phyloP scores from a whole-genome alignment of 2,113 vertebrate genomes.

The Syngnathus floridae region DNA sequence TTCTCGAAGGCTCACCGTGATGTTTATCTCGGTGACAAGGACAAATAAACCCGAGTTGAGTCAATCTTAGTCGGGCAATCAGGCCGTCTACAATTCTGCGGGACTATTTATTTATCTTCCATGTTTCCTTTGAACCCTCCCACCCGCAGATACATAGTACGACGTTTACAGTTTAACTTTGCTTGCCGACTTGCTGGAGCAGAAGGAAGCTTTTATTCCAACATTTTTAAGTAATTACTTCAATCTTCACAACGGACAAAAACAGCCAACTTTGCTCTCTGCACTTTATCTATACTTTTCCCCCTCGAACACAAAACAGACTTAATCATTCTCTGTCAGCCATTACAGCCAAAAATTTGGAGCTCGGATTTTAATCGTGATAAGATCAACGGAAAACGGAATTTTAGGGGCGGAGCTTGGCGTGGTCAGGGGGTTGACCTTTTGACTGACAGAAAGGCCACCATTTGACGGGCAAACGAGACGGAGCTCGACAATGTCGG shows the following conservation, averaged over 20 bases:
- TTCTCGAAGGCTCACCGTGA: conserved; percentile 45
- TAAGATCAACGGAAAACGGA: conserved; percentile 64
- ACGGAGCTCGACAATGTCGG: conserved; percentile 28
- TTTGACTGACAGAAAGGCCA: conserved; percentile 42
- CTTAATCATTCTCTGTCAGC: conserved; percentile 60
- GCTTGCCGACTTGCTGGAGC: conserved; percentile 16
- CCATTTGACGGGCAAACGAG: conserved; percentile 38
- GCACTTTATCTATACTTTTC: conserved; percentile 60
- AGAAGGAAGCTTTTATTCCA: conserved; percentile 63
- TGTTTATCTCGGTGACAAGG: conserved; percentile 64
- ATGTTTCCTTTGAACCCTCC: conserved; percentile 62
- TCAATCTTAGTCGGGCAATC: conserved; percentile 57
- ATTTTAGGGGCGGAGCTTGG: conserved; percentile 26
- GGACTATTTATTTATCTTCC: conserved; percentile 64
- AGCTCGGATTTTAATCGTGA: conserved; percentile 58
- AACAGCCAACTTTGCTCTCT: conserved; percentile 39
- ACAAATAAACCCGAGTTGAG: conserved; percentile 64
- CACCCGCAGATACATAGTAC: conserved; percentile 30
- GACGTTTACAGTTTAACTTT: not conserved
- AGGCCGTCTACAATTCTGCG: conserved; percentile 45
- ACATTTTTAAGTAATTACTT: conserved; percentile 63
- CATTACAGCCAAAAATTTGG: conserved; percentile 48
- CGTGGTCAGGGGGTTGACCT: conserved; percentile 48
- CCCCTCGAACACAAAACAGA: conserved; percentile 26
- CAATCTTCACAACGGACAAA: conserved; percentile 55